Evolutionary conservation across 92 coral and sea anemone species (phyloP).

Genomic region (Anthopleura xanthogrammica): DNA sequence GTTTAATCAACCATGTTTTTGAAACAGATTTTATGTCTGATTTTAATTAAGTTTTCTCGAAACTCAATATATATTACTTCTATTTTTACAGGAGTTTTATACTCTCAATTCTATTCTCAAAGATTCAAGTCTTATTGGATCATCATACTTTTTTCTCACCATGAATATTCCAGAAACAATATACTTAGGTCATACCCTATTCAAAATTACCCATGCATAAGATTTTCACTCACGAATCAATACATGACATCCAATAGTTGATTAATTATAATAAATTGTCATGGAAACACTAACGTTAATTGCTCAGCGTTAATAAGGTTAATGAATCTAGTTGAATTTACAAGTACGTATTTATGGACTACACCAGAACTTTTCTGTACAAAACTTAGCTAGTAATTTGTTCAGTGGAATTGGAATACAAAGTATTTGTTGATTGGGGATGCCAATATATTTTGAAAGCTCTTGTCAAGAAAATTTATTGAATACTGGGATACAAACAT

Average conservation of each 20-base stretch:
- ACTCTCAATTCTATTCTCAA: not conserved
- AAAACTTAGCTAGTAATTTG: too few species aligned
- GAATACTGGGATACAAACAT: too few species aligned
- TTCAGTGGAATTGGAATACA: too few species aligned
- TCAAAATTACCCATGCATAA: not conserved
- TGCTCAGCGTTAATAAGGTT: not conserved
- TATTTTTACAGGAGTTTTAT: not conserved
- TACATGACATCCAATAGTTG: not conserved
- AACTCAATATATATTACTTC: not conserved
- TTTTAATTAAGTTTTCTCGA: not conserved
- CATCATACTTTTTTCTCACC: not conserved
- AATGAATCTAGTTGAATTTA: not conserved
- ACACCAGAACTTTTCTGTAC: too few species aligned
- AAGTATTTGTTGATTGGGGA: too few species aligned
- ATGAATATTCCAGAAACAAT: conserved; percentile 19
- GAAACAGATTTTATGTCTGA: not conserved
- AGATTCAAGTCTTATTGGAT: not conserved
- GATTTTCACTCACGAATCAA: too few species aligned
- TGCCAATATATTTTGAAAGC: too few species aligned
- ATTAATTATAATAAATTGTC: conserved; percentile 10
- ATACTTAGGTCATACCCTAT: not conserved
- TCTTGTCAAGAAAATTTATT: too few species aligned
- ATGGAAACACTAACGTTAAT: conserved; percentile 8
- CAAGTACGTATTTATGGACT: too few species aligned
- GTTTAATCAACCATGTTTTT: not conserved